Evolutionary conservation across 2,888 invertebrate genomes (phyloP), one percentile per base, ranked within the genome.

Genomic region (Axea sp.): DNA sequence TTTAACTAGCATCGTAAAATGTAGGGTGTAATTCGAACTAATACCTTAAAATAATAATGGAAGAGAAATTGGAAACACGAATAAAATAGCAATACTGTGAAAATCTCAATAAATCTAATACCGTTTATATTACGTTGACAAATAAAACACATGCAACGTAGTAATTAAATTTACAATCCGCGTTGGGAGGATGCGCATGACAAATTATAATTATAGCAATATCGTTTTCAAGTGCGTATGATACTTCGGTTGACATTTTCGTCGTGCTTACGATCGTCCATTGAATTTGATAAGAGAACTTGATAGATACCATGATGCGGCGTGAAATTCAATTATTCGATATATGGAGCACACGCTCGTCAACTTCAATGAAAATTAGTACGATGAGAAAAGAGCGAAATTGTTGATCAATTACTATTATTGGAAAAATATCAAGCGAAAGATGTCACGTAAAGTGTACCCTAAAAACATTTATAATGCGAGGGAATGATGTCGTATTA

Each of bases 301-400:
- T 59, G 68, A 68, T 68, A 59, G 68, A 68, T 68, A 68, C 68
- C 59, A 68, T 68, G 68, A 68, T 68, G 68, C 68, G 68, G 59
- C 68, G 59, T 68, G 59, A 68, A 68, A 68, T 68, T 59, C 59
- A 45, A 68, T 68, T 68, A 68, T 51, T 59, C 35, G 51, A 51
- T 68, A 59, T 68, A 68, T 68, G 60, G 51, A 69, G 60, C 69
- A 53, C 69, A 60, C 37, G 69, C 60, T 69, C 60, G 60, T 69
- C 69, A 69, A 69, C 60, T 69, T 53, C 60, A 69, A 60, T 53
- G 60, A 60, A 69, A 60, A 69, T 69, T 69, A 69, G 69, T 49
- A 31, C 51, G 60, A 69, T 53, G 53, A 59, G 53, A 60, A 60
- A 69, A 69, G 60, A 60, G 69, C 53, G 59, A 60, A 69, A 69